Base-by-base conservation (phyloP, 2,888 invertebrate species). In the Merodon equestris region DNA sequence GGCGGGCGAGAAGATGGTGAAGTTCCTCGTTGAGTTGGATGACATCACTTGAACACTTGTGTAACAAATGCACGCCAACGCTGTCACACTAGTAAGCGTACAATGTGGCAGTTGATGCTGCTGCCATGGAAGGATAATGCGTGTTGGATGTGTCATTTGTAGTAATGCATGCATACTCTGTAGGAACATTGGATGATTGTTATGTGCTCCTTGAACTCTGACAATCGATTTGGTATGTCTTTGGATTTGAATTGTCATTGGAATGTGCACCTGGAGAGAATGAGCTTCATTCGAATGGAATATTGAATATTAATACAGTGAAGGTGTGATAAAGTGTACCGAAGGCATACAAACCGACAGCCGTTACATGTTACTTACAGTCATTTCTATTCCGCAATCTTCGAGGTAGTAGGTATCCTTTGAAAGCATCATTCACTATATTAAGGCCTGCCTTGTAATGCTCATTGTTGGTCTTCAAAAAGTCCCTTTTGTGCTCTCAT, bases 151-250 rank as follows among this genome's bases (percentile, higher is more conserved):
- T 61, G 50, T 19, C 27, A 42, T 42, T 50, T 17, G 45, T 19
- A 50, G 51, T 51, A 34, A 51, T 63, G 53, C 18, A 53, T 45
- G 45, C 36, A 27, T 27, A 27, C 7, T 27, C 7, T 2, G 27
- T 27, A 27, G 27, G 7, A 57, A 45, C 18, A 45, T 45, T 57
- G 40, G 40, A 17, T 42, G 54, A 42, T 54, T 40, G 40, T 40
- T 54, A 42, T 58, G 36, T 42, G 36, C 27, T 17, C 45, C 36
- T 36, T 34, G 47, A 58, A 58, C 36, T 58, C 17, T 34, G 47
- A 47, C 45, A 58, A 58, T 58, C 34, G 58, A 58, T 58, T 58
- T 36, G 34, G 47, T 58, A 17, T 58, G 58, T 36, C 45, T 34
- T 45, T 15, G 45, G 47, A 15, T 58, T 58, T 12, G 36, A 58